Conservation (phyloP, 2,113 vertebrate genomes). For the Gnathonemus echidnorhynchus region DNA sequence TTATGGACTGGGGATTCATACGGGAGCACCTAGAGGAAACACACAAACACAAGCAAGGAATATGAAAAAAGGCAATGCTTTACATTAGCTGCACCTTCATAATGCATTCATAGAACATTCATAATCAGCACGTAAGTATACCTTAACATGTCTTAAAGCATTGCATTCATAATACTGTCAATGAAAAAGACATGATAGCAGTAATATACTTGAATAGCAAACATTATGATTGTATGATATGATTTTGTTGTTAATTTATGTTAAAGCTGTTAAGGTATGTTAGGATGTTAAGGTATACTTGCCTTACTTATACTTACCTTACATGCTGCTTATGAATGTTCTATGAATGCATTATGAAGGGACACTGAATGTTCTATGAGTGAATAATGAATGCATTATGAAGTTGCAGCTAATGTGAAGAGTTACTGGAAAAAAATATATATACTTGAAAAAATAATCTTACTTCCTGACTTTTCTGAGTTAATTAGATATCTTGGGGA, state of each 20-base stretch:
- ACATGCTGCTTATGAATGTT: not conserved
- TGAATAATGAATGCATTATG: not conserved
- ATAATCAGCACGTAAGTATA: not conserved
- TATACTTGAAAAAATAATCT: not conserved
- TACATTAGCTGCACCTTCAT: not conserved
- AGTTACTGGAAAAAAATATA: not conserved
- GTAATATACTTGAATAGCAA: not conserved
- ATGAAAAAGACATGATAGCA: not conserved
- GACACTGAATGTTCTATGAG: not conserved
- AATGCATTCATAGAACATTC: not conserved
- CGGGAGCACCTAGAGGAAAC: not conserved
- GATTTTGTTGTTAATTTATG: not conserved
- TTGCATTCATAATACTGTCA: not conserved
- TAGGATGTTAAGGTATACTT: not conserved
- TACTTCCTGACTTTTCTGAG: not conserved
- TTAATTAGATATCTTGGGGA: constrained; percentile 6
- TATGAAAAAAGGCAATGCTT: not conserved
- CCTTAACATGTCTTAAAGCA: not conserved
- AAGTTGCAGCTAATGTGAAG: not conserved
- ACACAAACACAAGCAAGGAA: not conserved
- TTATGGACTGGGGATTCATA: not conserved
- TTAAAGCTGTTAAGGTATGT: not conserved
- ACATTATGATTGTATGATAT: not conserved
- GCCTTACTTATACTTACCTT: not conserved
- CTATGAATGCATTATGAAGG: not conserved